phyloP scores from a whole-genome alignment of 2,113 vertebrate genomes.

The Corythornis cristatus region DNA sequence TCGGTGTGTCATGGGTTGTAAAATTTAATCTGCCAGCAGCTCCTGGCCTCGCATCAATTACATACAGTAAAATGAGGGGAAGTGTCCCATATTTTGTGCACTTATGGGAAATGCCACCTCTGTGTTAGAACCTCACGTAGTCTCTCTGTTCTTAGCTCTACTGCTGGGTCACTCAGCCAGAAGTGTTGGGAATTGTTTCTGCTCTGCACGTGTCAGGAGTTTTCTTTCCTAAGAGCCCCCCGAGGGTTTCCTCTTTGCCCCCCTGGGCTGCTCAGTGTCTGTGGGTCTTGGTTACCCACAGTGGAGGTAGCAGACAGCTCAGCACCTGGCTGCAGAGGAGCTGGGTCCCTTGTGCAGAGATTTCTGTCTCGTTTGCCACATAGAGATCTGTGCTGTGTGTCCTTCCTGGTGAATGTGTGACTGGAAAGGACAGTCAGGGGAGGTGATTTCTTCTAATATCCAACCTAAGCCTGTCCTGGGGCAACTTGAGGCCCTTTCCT shows the following conservation, averaged over 20 bases:
- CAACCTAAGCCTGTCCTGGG: no score
- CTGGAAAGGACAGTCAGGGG: conserved; percentile 44
- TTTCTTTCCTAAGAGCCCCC: neutral
- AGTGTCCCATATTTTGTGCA: neutral
- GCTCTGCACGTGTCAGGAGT: neutral
- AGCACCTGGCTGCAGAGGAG: neutral
- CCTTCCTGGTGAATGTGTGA: conserved; percentile 36
- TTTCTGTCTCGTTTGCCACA: neutral
- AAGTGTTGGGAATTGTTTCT: neutral
- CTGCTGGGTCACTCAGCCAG: neutral
- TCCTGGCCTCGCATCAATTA: conserved; percentile 45
- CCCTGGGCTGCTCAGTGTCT: accelerated
- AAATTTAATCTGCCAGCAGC: conserved; percentile 51
- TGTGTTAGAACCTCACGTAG: neutral
- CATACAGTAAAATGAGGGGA: conserved; percentile 28
- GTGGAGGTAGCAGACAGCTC: neutral
- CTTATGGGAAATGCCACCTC: neutral
- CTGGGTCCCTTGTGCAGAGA: neutral
- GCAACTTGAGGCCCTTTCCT: no score
- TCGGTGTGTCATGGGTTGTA: conserved; percentile 25
- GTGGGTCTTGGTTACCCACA: neutral
- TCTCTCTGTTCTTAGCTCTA: neutral
- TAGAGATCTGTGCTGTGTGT: neutral
- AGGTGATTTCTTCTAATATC: neutral
- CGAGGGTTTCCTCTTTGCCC: neutral